Base-by-base conservation (phyloP, 2,113 vertebrate genomes). In the Mormyrus iriodes region DNA sequence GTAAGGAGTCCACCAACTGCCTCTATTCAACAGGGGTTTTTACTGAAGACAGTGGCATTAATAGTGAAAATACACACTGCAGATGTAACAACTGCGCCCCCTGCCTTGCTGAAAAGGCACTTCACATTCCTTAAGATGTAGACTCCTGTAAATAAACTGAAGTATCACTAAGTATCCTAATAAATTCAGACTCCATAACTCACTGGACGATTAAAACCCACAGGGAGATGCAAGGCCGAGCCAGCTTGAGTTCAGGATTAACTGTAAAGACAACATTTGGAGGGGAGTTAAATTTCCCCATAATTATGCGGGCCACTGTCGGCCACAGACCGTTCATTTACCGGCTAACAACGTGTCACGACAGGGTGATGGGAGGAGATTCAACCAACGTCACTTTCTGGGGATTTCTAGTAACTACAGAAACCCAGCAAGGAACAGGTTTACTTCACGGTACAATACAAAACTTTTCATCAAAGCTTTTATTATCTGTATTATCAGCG, bases 181-280 rank as follows among this genome's bases (percentile, higher is more conserved):
- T 21, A 73, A 49, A 27, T 55, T 49, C 31, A 61, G 27, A 51
- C 42, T 19, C 31, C 46, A 35, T 76, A 39, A 12, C 27, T 46
- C 82, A 69, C 89, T 85, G n/a, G 52, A 58, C 5, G 2, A 52
- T 86, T 73, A 8, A 51, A 49, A 76, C 55, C 27, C 13, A 51
- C 10, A 53, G 55, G 83, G 39, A 0, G 86, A 91, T 90, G 91
- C 87, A 91, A 88, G 90, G 91, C 42, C 19, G 69, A 13, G n/a
- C 53, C 51, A 39, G 55, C 17, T 21, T 39, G 27, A 31, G 27
- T 48, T 76, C 44, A 8, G n/a, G 42, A 55, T 88, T 73, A 88
- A 88, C 48, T 88, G 44, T 6, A 73, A n/a, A 27, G 21, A 88
- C 12, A 88, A 88, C 27, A 69, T 69, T 31, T 27, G 83, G 19